These are phyloP conservation scores for Rhynchophorus ferrugineus DNA, from an alignment of 1,140 invertebrate genomes.

Conservation along the genomic window DNA sequence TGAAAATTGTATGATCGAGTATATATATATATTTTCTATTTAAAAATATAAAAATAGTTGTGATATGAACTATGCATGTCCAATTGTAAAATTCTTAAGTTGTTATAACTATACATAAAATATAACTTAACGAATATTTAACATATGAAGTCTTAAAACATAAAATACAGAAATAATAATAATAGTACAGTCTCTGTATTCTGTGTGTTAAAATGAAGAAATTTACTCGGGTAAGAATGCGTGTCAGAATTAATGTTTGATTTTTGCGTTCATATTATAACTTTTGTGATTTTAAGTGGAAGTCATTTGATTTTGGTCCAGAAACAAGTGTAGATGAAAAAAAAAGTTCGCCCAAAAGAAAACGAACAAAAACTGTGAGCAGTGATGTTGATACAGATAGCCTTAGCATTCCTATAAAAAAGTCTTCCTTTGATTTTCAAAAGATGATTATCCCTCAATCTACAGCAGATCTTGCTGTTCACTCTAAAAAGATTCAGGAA, in stretches of 20 bases:
- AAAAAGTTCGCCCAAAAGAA: background rate
- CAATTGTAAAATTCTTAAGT: too few species aligned
- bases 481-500: constrained; percentile 55
- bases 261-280: background rate
- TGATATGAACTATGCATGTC: too few species aligned
- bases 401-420: constrained; percentile 2
- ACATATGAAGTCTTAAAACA: too few species aligned
- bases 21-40: too few species aligned
- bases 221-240: background rate
- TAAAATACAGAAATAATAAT: too few species aligned
- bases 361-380: background rate
- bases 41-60: too few species aligned
- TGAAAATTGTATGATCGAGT: too few species aligned
- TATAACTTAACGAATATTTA: too few species aligned
- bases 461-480: constrained; percentile 50
- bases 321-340: constrained; percentile 10
- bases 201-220: constrained; percentile 8
- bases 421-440: constrained; percentile 18
- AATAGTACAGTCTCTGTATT: too few species aligned
- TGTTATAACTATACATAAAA: too few species aligned
- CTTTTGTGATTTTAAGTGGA: constrained; percentile 28
- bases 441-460: constrained; percentile 47
- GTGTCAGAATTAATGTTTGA: background rate
- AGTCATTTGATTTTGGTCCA: constrained; percentile 31
- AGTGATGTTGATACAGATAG: background rate